Evolutionary conservation across 2,797 vertebrate species (phyloP), one percentile per base, ranked within the genome.

Genomic region (Diglossa cyanea): DNA sequence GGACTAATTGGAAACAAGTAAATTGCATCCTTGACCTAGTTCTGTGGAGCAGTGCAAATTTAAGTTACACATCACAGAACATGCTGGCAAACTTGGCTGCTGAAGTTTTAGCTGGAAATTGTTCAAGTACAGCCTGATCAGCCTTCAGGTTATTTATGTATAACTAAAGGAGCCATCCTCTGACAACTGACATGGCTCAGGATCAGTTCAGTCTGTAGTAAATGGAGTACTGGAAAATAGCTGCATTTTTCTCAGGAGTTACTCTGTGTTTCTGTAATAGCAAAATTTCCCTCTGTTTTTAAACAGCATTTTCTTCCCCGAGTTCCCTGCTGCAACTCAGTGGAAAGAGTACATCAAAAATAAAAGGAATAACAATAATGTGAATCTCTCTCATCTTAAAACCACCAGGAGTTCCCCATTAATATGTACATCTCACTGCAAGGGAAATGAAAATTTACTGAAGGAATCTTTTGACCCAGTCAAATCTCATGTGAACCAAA

Each of bases 391-490:
- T 84, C 73, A 33, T 83, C 54, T 67, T 57, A 16, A 21, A 73
- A 88, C 4, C 68, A 68, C 40, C 20, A 9, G 78, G 50, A 91
- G 68, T 53, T 86, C 62, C 20, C 81, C 13, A 42, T 92, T 91
- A 88, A 35, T 33, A 72, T 72, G 50, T 42, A 77, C 54, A 31
- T 71, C 61, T 86, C 39, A 26, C 50, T 84, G 40, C 28, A 44
- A 80, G 39, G 68, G 54, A 92, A 80, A 65, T 14, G 57, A 78
- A 53, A 45, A 57, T 57, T 45, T 86, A 47, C 61, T 26, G 39
- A 48, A 57, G 60, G 39, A 82, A 57, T 82, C n/a, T 61, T 86
- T 74, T 89, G 83, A 94, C 80, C 84, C 26, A 25, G 57, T 74
- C 42, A 50, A 47, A 61, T 85, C 51, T 90, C 30, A 11, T 2